phyloP scores from a whole-genome alignment of 1,140 invertebrate species.

The Drosophila yakuba region DNA sequence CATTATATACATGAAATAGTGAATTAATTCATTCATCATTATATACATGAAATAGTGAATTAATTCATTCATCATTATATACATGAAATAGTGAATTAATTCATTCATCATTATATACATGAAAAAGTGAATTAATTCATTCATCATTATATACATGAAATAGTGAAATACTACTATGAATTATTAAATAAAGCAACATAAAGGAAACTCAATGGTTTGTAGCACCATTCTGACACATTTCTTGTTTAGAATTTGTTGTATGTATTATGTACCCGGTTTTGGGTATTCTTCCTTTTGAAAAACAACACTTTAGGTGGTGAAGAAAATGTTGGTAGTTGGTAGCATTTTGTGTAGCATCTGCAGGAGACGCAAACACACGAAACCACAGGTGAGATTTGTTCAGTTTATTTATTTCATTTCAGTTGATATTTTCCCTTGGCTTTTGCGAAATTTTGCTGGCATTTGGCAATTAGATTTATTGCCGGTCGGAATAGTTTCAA shows the following conservation, averaged over 20 bases:
- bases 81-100: too few relatives aligned
- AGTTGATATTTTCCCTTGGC: constrained; percentile 23
- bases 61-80: too few relatives aligned
- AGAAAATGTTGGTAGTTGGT: not conserved
- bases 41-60: too few relatives aligned
- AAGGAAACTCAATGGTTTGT: not conserved
- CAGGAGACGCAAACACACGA: not conserved
- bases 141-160: too few relatives aligned
- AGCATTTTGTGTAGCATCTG: not conserved
- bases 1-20: too few relatives aligned
- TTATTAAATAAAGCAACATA: too few relatives aligned
- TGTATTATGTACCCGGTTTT: not conserved
- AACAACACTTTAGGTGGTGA: too few relatives aligned
- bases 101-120: too few relatives aligned
- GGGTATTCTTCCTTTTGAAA: not conserved
- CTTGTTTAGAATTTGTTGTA: not conserved
- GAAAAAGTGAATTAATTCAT: too few relatives aligned
- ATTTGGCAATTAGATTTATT: constrained; percentile 31
- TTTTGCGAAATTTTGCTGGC: not conserved
- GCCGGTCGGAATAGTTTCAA: constrained; percentile 6
- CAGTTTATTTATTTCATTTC: constrained; percentile 37
- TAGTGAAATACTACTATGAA: too few relatives aligned
- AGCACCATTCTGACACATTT: not conserved
- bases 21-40: too few relatives aligned
- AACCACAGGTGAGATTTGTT: constrained; percentile 36